These are phyloP conservation scores for Hirtodrosophila histrioides DNA, from an alignment of 2,888 invertebrate species.

Conservation along the genomic window DNA sequence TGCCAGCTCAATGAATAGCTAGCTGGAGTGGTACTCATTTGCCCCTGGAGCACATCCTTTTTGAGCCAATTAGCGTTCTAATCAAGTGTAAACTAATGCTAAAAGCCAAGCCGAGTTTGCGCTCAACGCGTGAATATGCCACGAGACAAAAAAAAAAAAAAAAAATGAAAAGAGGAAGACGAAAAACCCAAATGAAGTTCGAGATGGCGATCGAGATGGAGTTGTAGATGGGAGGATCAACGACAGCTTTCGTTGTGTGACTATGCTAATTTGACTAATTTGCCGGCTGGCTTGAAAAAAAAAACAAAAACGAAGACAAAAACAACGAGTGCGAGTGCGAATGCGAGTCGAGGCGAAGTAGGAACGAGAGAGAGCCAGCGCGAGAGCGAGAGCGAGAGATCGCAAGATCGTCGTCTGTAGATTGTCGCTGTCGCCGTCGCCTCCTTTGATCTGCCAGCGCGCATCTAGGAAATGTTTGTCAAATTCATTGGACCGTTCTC, in stretches of 20 bases:
- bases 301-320: too few relatives aligned
- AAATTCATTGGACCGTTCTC: slow-evolving; percentile 84
- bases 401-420: slow-evolving; percentile 36
- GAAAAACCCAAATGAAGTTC: slow-evolving; percentile 15
- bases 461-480: slow-evolving; percentile 85
- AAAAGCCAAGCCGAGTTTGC: slow-evolving; percentile 74
- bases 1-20: slow-evolving; percentile 63
- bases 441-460: slow-evolving; percentile 84
- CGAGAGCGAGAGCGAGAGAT: slow-evolving; percentile 2
- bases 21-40: slow-evolving; percentile 14
- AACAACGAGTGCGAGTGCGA: slow-evolving; percentile 3
- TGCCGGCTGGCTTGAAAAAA: slow-evolving; percentile 24
- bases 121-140: slow-evolving; percentile 81
- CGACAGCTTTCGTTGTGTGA: slow-evolving; percentile 50
- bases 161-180: background rate
- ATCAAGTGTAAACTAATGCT: slow-evolving; percentile 80
- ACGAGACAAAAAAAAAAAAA: slow-evolving; percentile 71
- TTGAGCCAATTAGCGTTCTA: slow-evolving; percentile 76
- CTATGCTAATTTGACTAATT: slow-evolving; percentile 74
- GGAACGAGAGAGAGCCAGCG: slow-evolving; percentile 1
- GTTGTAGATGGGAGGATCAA: slow-evolving; percentile 30
- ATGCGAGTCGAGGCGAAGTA: background rate
- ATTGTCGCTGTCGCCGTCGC: slow-evolving; percentile 62
- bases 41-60: background rate
- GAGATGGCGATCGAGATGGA: slow-evolving; percentile 7